Evolutionary conservation across 2,888 invertebrate species (phyloP).

Genomic region (Metacarcinus magister): DNA sequence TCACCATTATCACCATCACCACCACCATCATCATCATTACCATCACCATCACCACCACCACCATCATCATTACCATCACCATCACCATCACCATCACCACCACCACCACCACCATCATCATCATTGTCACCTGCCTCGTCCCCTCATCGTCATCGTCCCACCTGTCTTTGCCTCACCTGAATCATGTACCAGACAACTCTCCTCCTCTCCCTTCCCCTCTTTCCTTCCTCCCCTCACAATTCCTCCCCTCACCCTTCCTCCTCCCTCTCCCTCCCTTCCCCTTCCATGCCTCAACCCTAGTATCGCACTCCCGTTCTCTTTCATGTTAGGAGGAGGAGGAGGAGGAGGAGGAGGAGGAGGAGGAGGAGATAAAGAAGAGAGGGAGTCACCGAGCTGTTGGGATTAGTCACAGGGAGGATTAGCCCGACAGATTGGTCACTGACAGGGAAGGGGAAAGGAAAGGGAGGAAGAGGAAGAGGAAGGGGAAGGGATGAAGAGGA

Average conservation of each 20-base stretch:
- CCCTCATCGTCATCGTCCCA: background rate
- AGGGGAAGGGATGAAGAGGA: background rate
- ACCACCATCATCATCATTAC: background rate
- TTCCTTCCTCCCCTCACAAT: background rate
- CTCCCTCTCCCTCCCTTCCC: background rate
- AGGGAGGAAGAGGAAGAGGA: background rate
- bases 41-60: background rate
- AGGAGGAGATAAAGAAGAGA: background rate
- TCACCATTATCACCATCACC: too few species aligned
- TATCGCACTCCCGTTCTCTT: conserved; percentile 1
- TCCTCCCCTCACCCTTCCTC: background rate
- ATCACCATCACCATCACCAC: background rate
- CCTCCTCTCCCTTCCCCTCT: background rate
- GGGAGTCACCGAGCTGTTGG: background rate
- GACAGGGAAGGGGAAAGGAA: background rate
- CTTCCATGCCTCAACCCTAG: background rate
- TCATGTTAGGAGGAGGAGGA: background rate
- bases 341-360: conserved; percentile 5
- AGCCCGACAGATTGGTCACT: background rate
- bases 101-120: background rate
- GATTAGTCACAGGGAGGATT: background rate
- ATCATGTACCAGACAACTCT: background rate
- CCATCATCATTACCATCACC: background rate
- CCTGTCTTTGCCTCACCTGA: conserved; percentile 6
- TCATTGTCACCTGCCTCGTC: background rate